Base-by-base conservation (phyloP, 2,797 vertebrate species). In the Etheostoma perlongum region DNA sequence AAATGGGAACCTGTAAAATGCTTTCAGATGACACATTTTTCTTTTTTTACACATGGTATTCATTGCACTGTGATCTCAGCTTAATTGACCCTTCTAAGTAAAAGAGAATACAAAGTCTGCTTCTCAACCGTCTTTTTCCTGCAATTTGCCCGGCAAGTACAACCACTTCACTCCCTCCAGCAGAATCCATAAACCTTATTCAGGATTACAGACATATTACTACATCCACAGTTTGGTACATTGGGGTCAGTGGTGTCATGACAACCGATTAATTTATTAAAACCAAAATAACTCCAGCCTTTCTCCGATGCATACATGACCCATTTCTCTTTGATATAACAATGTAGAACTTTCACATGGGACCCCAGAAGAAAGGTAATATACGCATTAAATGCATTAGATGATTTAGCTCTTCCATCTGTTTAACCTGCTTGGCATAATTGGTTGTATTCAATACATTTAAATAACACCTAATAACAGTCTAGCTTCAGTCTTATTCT, bases 321-420 rank as follows among this genome's bases (percentile, higher is more conserved):
- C 86, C 58, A 88, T 80, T 89, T 91, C 65, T 21, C 65, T 85
- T 81, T 64, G 69, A 49, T 68, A 76, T 63, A 66, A 65, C 53
- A 49, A 61, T 46, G 71, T 68, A 49, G 67, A 79, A 79, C 53
- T 54, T 83, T 74, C 55, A 77, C 25, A 63, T 7, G 47, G 70
- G 65, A 64, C 62, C 85, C 65, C 64, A 62, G 44, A 42, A 78
- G 64, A 42, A 72, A 73, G 65, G 55, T 53, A 67, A 73, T 65
- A 67, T 58, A 44, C 67, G 80, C 33, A 74, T 80, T 72, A 79
- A 74, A 84, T 85, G 68, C 75, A 54, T 36, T 48, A 62, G 48
- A 80, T 81, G 76, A 87, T 85, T 64, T 82, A 85, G 60, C 54
- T 21, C 80, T 81, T 81, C 79, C 87, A 84, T 86, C 79, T 89